Evolutionary conservation across 2,888 invertebrate species (phyloP).

Genomic region (Willowsia nigromaculata): DNA sequence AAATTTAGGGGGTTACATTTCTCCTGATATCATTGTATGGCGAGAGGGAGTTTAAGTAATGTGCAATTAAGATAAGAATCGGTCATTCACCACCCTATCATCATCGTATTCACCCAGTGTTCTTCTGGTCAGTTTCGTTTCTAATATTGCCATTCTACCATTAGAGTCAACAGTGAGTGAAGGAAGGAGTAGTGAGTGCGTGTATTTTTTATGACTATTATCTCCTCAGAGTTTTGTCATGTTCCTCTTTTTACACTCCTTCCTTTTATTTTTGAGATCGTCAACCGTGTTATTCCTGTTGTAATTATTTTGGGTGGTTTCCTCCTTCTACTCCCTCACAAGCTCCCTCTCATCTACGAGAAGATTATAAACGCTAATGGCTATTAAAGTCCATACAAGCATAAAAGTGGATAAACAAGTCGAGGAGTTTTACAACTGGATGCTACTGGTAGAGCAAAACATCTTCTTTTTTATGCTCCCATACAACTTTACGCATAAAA

Average conservation of each 20-base stretch:
- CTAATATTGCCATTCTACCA: background rate
- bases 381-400: conserved; percentile 64
- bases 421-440: conserved; percentile 68
- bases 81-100: conserved; percentile 61
- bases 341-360: background rate
- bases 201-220: background rate
- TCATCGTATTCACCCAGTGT: conserved; percentile 6
- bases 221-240: conserved; percentile 9
- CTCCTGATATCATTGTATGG: background rate
- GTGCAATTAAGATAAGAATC: conserved; percentile 72
- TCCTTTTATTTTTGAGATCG: conserved; percentile 37
- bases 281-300: conserved; percentile 37
- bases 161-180: background rate
- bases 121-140: conserved; percentile 8
- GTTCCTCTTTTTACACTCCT: conserved; percentile 36
- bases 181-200: conserved; percentile 25
- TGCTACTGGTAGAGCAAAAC: conserved; percentile 65
- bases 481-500: background rate
- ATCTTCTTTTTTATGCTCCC: background rate
- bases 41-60: conserved; percentile 46
- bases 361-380: conserved; percentile 25
- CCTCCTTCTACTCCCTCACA: conserved; percentile 12
- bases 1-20: background rate
- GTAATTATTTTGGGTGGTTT: conserved; percentile 72
- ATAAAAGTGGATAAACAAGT: conserved; percentile 66